Conservation (phyloP, 2,113 vertebrate genomes). For the Gadus macrocephalus region DNA sequence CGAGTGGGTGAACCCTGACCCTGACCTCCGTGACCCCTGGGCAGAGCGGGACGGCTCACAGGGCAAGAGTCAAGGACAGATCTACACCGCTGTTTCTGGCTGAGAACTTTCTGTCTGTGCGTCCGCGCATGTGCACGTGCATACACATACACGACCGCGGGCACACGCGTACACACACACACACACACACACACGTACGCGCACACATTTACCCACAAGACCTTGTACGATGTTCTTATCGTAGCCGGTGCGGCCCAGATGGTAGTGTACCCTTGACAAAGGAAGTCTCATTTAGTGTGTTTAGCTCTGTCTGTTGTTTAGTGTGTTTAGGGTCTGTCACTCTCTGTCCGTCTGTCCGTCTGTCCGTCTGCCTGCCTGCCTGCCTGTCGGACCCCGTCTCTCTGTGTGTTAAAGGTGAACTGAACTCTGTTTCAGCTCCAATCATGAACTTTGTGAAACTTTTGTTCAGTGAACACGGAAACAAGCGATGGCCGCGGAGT, state of each 20-base stretch:
- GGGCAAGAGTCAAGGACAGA: conserved; percentile 61
- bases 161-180: conserved; percentile 14
- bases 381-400: no score
- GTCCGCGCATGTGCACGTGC: conserved; percentile 15
- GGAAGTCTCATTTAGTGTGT: conserved; percentile 2
- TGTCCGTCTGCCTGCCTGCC: no score
- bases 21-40: neutral
- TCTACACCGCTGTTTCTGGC: conserved; percentile 58
- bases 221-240: conserved; percentile 82
- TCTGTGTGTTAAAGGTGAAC: no score
- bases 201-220: conserved; percentile 57
- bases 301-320: neutral
- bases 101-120: conserved; percentile 37
- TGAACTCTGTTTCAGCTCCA: no score
- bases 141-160: conserved; percentile 1
- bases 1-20: no score
- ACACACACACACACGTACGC: conserved; percentile 43
- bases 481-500: no score
- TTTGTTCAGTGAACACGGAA: no score
- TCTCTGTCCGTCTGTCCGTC: neutral
- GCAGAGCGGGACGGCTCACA: conserved; percentile 22
- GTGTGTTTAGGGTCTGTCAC: no score
- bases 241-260: conserved; percentile 67
- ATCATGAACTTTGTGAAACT: no score
- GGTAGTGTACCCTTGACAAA: conserved; percentile 75